Evolutionary conservation across 35 echinoderm and acorn worm species (phyloP).

Genomic region (Apostichopus parvimensis): DNA sequence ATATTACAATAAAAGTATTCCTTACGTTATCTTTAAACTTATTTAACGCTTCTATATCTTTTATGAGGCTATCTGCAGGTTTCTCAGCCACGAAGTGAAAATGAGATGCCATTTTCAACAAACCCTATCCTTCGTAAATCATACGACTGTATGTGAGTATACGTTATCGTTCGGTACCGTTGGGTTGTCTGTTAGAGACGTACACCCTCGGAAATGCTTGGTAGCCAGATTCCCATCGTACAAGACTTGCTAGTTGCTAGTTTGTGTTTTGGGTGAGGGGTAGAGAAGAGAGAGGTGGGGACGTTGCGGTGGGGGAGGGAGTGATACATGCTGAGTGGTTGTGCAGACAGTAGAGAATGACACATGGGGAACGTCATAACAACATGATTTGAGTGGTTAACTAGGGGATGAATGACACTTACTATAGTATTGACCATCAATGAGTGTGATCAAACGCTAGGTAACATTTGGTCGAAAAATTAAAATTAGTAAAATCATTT

Average conservation of each 20-base stretch:
- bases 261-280: not conserved
- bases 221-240: not conserved
- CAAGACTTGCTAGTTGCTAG: not conserved
- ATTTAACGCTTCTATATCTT: constrained; percentile 22
- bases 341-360: no score
- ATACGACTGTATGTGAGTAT: not conserved
- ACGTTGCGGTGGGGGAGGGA: not conserved
- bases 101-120: constrained; percentile 37
- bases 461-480: no score
- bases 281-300: not conserved
- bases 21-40: constrained; percentile 13
- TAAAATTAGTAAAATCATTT: no score
- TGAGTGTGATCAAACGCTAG: no score
- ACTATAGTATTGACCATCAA: no score
- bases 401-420: no score
- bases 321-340: no score
- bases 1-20: no score
- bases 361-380: no score
- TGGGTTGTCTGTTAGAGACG: not conserved
- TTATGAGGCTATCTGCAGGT: constrained; percentile 22
- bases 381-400: no score
- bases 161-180: not conserved
- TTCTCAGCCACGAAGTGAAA: constrained; percentile 34
- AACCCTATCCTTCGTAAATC: not conserved
- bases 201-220: not conserved